phyloP scores from a whole-genome alignment of 2,797 vertebrate species.

The Aphelocoma californica region DNA sequence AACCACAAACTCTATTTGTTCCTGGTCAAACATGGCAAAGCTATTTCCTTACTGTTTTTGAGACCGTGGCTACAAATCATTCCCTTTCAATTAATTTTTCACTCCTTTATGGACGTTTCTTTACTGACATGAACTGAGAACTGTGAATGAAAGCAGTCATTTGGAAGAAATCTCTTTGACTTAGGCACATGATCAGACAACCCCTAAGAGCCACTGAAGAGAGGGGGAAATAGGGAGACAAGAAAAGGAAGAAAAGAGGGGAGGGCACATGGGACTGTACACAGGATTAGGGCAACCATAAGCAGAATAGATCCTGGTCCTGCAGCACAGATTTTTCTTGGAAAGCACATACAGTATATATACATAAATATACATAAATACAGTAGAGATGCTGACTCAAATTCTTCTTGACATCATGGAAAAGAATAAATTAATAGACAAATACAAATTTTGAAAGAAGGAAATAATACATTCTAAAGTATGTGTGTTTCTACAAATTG shows the following conservation, averaged over 20 bases:
- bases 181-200: rapidly evolving
- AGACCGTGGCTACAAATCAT: not conserved
- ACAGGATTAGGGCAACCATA: not conserved
- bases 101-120: not conserved
- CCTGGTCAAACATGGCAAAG: not conserved
- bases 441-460: not conserved
- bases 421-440: not conserved
- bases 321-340: not conserved
- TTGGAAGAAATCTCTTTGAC: not conserved
- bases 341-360: not conserved
- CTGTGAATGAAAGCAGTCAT: not conserved
- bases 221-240: not conserved
- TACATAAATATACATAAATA: not conserved
- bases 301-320: not conserved
- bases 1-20: not conserved
- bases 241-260: not conserved
- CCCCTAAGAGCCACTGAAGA: not conserved
- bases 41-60: not conserved
- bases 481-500: not conserved
- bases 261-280: not conserved
- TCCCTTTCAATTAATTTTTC: not conserved
- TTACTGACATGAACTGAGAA: not conserved
- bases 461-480: not conserved
- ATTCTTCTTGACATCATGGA: not conserved
- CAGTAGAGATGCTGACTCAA: not conserved